These are phyloP conservation scores for Semnornis frantzii DNA, from an alignment of 2,113 vertebrate genomes.

Conservation along the genomic window DNA sequence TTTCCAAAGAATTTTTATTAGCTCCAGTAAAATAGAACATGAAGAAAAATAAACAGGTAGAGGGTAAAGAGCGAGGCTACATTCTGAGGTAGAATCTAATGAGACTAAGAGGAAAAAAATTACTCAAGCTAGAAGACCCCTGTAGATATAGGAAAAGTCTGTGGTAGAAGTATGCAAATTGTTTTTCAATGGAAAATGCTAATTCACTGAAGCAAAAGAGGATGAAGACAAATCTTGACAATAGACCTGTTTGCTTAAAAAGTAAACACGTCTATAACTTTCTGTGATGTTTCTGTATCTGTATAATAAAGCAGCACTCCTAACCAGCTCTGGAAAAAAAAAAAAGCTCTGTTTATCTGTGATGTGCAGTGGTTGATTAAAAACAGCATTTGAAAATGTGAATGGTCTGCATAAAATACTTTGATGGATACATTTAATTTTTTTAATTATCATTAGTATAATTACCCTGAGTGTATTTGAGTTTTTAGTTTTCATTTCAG, in stretches of 20 bases:
- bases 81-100: neutral
- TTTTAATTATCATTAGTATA: neutral
- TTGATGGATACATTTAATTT: neutral
- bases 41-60: neutral
- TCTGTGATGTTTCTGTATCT: neutral
- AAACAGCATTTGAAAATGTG: neutral
- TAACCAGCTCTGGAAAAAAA: neutral
- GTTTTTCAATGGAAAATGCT: neutral
- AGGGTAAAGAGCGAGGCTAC: neutral
- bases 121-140: neutral
- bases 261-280: neutral
- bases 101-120: neutral
- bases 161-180: neutral
- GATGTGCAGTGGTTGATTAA: neutral
- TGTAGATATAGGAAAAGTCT: neutral
- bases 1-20: neutral
- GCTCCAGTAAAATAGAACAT: neutral
- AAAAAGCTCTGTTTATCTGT: neutral
- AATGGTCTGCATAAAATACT: neutral
- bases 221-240: neutral
- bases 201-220: neutral
- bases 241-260: neutral
- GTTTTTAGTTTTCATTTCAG: neutral
- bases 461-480: neutral
- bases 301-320: neutral